Evolutionary conservation across 2,888 invertebrate species (phyloP).

Genomic region (Oscheius sp.): DNA sequence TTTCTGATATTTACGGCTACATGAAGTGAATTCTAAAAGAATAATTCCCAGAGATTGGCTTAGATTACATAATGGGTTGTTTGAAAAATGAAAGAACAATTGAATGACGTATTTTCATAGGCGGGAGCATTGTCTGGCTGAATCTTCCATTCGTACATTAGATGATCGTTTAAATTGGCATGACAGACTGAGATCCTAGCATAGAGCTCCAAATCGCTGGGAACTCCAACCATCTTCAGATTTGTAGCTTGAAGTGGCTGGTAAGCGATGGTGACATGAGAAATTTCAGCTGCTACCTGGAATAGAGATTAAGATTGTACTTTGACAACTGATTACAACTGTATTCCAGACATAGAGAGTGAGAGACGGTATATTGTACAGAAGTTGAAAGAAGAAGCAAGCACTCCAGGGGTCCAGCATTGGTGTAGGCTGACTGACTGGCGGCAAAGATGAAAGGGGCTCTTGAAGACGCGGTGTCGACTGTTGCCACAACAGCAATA

Average conservation of each 20-base stretch:
- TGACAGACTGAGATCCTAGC: conserved; percentile 10
- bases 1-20: neutral
- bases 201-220: conserved; percentile 5
- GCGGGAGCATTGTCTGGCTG: neutral
- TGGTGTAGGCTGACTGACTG: conserved; percentile 3
- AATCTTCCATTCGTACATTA: conserved; percentile 12
- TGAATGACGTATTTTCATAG: conserved; percentile 1
- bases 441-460: conserved; percentile 24
- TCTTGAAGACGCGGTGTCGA: conserved; percentile 25
- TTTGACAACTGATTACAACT: conserved; percentile 21
- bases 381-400: conserved; percentile 49
- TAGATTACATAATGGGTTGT: conserved; percentile 2
- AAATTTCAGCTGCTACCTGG: conserved; percentile 3
- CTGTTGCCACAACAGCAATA: conserved; percentile 26
- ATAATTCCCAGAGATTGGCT: neutral
- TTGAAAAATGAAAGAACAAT: conserved; percentile 15
- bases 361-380: conserved; percentile 45
- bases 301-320: neutral
- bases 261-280: neutral
- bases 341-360: conserved; percentile 30
- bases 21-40: conserved; percentile 3
- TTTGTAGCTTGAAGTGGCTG: conserved; percentile 5
- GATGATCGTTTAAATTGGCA: neutral
- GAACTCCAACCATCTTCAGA: neutral
- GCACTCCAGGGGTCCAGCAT: conserved; percentile 32